Conservation (phyloP, 2,888 invertebrate genomes). For the Lymantria dispar region DNA sequence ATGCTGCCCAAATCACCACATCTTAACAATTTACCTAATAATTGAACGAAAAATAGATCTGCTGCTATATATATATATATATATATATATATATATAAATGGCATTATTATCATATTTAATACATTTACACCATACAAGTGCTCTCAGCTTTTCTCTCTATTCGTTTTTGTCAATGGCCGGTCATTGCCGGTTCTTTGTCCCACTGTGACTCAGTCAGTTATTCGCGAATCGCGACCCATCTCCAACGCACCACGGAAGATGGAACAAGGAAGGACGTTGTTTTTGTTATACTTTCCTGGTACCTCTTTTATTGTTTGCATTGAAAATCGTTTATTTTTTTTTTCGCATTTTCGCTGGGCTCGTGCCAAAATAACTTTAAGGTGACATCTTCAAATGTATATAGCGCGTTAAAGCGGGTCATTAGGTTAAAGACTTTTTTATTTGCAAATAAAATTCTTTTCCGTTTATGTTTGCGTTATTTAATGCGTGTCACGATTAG, state of each 20-base stretch:
- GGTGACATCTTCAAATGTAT: constrained; percentile 18
- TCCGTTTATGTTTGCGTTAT: constrained; percentile 7
- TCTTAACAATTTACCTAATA: no score
- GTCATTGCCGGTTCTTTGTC: constrained; percentile 58
- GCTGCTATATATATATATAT: no score
- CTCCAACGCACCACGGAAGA: constrained; percentile 44
- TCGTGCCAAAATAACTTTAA: constrained; percentile 46
- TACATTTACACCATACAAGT: constrained; percentile 33
- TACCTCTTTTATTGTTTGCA: constrained; percentile 43
- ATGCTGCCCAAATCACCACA: no score
- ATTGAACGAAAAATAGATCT: no score
- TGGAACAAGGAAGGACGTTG: constrained; percentile 53
- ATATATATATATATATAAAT: no score
- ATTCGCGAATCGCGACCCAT: constrained; percentile 32
- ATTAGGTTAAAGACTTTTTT: constrained; percentile 31
- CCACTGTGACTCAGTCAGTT: constrained; percentile 46
- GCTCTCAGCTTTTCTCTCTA: constrained; percentile 44
- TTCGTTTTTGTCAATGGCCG: constrained; percentile 51
- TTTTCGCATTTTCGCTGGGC: constrained; percentile 44
- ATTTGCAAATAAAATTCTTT: constrained; percentile 13
- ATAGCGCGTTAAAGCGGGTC: constrained; percentile 31
- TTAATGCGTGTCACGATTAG: constrained; percentile 2
- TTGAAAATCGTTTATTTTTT: constrained; percentile 46
- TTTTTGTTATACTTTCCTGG: constrained; percentile 52
- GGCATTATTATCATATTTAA: no score